Percentiles rank a stretch among this genome's conserved stretches.
Evolutionary conservation across 2,797 vertebrate species (phyloP).

Genomic region (Anolis apletophallus): DNA sequence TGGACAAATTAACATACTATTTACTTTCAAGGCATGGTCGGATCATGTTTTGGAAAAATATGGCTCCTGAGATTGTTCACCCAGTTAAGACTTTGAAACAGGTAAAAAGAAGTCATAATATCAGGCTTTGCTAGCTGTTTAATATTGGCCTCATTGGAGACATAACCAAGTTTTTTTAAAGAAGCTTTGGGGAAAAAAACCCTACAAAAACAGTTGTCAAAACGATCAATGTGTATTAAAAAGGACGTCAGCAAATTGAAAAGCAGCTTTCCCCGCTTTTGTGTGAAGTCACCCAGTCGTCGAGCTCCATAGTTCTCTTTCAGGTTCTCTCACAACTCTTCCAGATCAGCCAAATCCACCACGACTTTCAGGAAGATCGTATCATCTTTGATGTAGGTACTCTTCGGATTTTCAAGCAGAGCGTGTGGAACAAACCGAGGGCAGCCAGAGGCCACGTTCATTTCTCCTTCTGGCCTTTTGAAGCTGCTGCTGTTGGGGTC

Average conservation of each 20-base stretch:
- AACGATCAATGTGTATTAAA: constrained; percentile 37
- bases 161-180: constrained; percentile 35
- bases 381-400: constrained; percentile 86
- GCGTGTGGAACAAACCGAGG: constrained; percentile 84
- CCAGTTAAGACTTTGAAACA: neutral
- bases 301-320: constrained; percentile 14
- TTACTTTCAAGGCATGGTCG: no score
- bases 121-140: neutral
- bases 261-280: constrained; percentile 36
- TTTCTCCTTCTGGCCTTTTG: constrained; percentile 81
- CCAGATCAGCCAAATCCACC: constrained; percentile 88
- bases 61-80: constrained; percentile 20
- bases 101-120: neutral
- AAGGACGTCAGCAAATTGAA: constrained; percentile 23
- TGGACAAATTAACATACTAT: no score
- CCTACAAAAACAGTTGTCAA: neutral
- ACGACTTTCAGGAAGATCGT: constrained; percentile 90
- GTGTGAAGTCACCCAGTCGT: constrained; percentile 32
- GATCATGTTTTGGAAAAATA: neutral
- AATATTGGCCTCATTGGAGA: constrained; percentile 16
- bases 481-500: constrained; percentile 87
- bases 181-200: constrained; percentile 44
- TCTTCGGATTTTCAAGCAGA: constrained; percentile 80
- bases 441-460: constrained; percentile 89
- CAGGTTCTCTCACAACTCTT: constrained; percentile 76